These are phyloP conservation scores for Numenius arquata DNA, from an alignment of 2,113 vertebrate species.

Conservation along the genomic window DNA sequence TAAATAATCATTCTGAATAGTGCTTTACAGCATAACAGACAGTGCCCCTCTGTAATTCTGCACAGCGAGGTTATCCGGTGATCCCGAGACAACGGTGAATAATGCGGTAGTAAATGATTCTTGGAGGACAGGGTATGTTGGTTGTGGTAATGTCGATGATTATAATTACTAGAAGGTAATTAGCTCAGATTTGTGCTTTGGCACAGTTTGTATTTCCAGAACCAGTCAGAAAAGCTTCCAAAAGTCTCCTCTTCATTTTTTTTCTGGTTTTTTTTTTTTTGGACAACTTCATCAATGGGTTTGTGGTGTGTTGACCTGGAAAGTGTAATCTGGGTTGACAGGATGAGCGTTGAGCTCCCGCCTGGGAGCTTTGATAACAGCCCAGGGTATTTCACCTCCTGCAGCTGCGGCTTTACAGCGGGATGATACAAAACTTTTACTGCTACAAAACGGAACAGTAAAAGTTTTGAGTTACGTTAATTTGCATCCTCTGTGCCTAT, in stretches of 20 bases:
- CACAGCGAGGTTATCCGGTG: not conserved
- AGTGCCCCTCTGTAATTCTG: not conserved
- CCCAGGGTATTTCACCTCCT: not conserved
- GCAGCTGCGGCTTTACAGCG: not conserved
- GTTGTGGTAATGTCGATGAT: not conserved
- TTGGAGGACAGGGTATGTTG: not conserved
- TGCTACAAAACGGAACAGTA: not conserved
- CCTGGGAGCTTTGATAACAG: not conserved
- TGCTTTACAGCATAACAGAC: not conserved
- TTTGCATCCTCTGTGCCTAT: not conserved
- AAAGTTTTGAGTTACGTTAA: not conserved
- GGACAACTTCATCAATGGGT: not conserved
- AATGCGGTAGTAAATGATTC: not conserved
- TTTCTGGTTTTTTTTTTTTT: not conserved
- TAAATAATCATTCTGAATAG: not conserved
- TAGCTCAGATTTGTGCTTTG: not conserved
- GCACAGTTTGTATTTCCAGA: not conserved
- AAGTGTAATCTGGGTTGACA: not conserved
- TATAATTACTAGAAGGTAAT: not conserved
- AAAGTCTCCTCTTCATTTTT: not conserved
- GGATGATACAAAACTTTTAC: not conserved
- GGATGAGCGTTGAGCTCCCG: not conserved
- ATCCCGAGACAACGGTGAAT: not conserved
- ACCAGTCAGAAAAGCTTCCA: not conserved
- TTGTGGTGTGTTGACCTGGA: not conserved